Conservation (phyloP, 2,888 invertebrate genomes). For the Barypeithes pellucidus region DNA sequence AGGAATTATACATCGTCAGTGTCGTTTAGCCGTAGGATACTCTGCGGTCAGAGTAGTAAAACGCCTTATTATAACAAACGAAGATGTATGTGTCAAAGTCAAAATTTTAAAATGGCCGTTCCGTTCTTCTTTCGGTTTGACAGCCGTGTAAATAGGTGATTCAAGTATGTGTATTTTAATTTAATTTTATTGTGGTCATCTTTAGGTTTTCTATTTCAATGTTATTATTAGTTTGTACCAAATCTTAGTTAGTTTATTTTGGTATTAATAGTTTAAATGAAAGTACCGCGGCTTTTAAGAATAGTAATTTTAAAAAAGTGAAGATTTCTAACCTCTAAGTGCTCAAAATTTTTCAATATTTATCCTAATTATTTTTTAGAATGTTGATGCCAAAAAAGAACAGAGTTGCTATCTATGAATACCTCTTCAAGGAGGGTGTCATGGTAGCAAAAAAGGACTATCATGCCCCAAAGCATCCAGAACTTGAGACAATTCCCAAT, state of each 20-base stretch:
- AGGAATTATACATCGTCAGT: too few relatives aligned
- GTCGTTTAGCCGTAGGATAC: too few relatives aligned
- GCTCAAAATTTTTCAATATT: background rate
- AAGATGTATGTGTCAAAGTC: slow-evolving; percentile 7
- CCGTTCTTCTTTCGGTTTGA: slow-evolving; percentile 50
- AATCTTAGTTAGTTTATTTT: slow-evolving; percentile 2
- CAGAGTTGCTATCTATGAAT: slow-evolving; percentile 96
- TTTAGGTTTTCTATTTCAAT: slow-evolving; percentile 13
- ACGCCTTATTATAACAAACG: background rate
- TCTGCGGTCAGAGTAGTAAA: too few relatives aligned
- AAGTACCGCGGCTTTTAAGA: background rate
- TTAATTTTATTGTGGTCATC: slow-evolving; percentile 53
- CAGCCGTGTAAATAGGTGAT: slow-evolving; percentile 51
- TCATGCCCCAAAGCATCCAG: slow-evolving; percentile 97
- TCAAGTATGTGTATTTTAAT: slow-evolving; percentile 53
- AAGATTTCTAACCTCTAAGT: slow-evolving; percentile 24
- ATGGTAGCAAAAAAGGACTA: slow-evolving; percentile 99
- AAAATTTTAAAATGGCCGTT: slow-evolving; percentile 17
- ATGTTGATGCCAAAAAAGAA: slow-evolving; percentile 99
- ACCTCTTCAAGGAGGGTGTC: slow-evolving; percentile 99
- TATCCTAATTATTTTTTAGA: slow-evolving; percentile 72
- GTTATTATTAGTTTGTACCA: slow-evolving; percentile 10
- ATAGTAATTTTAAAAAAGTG: background rate
- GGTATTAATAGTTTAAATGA: slow-evolving; percentile 18
- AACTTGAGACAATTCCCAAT: slow-evolving; percentile 95